Percentiles rank a stretch among this genome's conserved stretches.
These are phyloP conservation scores for Sinonovacula constricta DNA, from an alignment of 1,140 invertebrate genomes.

Conservation along the genomic window DNA sequence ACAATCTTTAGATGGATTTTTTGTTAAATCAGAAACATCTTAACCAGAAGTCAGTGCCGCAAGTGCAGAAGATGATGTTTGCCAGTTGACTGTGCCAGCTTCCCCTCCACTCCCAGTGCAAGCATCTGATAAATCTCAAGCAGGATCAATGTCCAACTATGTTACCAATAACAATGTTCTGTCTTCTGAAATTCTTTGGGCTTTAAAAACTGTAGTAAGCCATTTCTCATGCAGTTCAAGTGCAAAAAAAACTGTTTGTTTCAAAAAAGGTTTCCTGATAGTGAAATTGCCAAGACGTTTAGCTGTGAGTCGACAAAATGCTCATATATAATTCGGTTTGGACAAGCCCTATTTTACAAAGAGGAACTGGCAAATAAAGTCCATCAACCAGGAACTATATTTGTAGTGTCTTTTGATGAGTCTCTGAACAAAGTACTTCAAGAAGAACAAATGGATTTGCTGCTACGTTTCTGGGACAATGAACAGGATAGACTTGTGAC, in stretches of 20 bases:
- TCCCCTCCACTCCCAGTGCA: background rate
- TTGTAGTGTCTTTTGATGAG: slow-evolving; percentile 58
- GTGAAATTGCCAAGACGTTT: slow-evolving; percentile 24
- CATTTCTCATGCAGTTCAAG: slow-evolving; percentile 37
- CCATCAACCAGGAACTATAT: slow-evolving; percentile 24
- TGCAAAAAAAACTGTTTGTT: slow-evolving; percentile 23
- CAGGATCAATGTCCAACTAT: slow-evolving; percentile 17
- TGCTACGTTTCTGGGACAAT: slow-evolving; percentile 50
- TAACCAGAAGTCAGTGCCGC: slow-evolving; percentile 9
- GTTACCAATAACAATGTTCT: slow-evolving; percentile 12
- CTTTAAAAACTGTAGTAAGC: slow-evolving; percentile 15
- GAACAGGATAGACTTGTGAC: slow-evolving; percentile 41
- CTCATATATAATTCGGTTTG: slow-evolving; percentile 31
- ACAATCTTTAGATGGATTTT: slow-evolving; percentile 12
- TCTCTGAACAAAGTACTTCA: slow-evolving; percentile 50
- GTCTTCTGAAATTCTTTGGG: slow-evolving; percentile 41
- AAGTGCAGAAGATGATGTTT: slow-evolving; percentile 28
- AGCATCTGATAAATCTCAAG: slow-evolving; percentile 25
- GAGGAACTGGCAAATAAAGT: slow-evolving; percentile 22
- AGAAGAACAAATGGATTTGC: slow-evolving; percentile 57
- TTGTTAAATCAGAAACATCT: slow-evolving; percentile 32
- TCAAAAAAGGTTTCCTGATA: slow-evolving; percentile 40
- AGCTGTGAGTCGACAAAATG: slow-evolving; percentile 43
- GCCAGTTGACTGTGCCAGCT: slow-evolving; percentile 31
- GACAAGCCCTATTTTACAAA: slow-evolving; percentile 18